Base-by-base conservation (phyloP, 2,113 vertebrate species). In the Psilopogon haemacephalus region DNA sequence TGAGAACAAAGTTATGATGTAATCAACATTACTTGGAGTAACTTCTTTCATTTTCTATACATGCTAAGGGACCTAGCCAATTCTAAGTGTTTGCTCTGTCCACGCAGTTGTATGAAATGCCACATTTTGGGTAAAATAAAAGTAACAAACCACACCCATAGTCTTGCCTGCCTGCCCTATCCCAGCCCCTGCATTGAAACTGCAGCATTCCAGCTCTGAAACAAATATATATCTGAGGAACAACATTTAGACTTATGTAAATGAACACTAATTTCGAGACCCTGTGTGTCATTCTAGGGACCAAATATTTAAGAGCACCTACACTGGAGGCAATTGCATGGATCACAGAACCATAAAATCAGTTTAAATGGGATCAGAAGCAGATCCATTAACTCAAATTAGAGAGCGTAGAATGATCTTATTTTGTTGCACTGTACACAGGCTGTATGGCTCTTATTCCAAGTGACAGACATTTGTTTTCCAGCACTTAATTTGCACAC, bases 381-480 rank as follows among this genome's bases (percentile, higher is more conserved):
- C 77, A 94, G 84, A 83, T 65, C 70, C 59, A 82, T 93, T 94
- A 84, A 19, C 46, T 90, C 44, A 76, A 89, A 93, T 93, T 87
- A 94, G 67, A 42, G 50, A 70, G 19, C 30, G 19, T 72, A 77
- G 50, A 60, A 68, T 80, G 74, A 82, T 92, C 88, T 86, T 86
- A 60, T 72, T 94, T 88, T 48, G 26, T 33, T 88, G 44, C 65
- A 50, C 64, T 70, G 50, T 75, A 69, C 50, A 58, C 42, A 91
- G 85, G 21, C 64, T 94, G 50, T 87, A 93, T 55, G 59, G 70
- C 59, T 94, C 87, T 55, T 94, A 92, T 69, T 95, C 74, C 74
- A 64, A 88, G 94, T 90, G 84, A 56, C 73, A 97, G 90, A 94
- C 38, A 0, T 88, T 94, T 94, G 91, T 95, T 96, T 97, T 91